phyloP scores from a whole-genome alignment of 2,888 invertebrate genomes.

The Polietes domitor region DNA sequence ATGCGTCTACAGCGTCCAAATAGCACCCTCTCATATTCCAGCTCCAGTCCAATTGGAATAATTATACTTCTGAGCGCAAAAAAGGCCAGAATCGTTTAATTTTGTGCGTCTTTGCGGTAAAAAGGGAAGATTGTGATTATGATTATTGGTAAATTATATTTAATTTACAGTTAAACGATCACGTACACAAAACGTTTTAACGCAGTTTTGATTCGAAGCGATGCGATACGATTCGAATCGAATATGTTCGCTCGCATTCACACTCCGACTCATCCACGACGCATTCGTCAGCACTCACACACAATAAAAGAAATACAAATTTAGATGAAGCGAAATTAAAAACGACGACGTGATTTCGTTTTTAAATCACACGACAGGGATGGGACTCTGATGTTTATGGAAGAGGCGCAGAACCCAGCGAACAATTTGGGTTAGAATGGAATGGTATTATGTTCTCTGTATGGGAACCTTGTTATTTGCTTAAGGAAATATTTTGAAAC shows the following conservation, averaged over 20 bases:
- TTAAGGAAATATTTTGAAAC: no score
- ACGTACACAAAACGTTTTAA: slow-evolving; percentile 73
- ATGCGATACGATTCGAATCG: not conserved
- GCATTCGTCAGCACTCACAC: slow-evolving; percentile 49
- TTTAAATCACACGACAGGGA: slow-evolving; percentile 23
- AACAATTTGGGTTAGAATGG: slow-evolving; percentile 4
- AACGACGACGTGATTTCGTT: slow-evolving; percentile 39
- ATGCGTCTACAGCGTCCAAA: slow-evolving; percentile 73
- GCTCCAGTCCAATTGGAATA: slow-evolving; percentile 40
- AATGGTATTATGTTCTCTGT: no score
- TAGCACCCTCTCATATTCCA: slow-evolving; percentile 55
- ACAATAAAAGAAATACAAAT: slow-evolving; percentile 52
- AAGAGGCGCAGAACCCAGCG: slow-evolving; percentile 21
- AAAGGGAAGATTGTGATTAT: slow-evolving; percentile 75
- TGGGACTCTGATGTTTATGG: slow-evolving; percentile 4
- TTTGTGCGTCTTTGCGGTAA: slow-evolving; percentile 23
- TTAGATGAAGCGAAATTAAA: slow-evolving; percentile 42
- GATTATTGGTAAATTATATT: slow-evolving; percentile 79
- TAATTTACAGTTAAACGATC: slow-evolving; percentile 79
- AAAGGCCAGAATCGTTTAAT: slow-evolving; percentile 34
- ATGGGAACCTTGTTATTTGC: no score
- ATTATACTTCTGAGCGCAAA: slow-evolving; percentile 47
- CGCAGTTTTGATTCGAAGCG: slow-evolving; percentile 43
- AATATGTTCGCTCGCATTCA: not conserved
- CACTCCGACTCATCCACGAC: slow-evolving; percentile 28